Conservation (phyloP, 2,797 vertebrate genomes). For the Etheostoma nigrum region DNA sequence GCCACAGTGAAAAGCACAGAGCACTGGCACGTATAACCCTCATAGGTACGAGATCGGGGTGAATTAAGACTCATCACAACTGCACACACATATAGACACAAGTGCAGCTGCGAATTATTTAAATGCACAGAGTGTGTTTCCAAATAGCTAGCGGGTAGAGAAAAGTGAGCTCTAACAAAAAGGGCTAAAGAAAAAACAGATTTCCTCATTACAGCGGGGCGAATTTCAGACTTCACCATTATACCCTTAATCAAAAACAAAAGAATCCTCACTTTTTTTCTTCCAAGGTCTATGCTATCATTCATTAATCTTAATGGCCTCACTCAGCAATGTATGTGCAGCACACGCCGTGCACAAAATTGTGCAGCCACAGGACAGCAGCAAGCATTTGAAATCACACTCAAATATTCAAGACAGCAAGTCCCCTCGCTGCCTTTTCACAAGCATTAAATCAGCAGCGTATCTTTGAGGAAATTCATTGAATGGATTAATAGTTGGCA, state of each 20-base stretch:
- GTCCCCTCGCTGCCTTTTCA: constrained; percentile 49
- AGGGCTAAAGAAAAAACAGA: constrained; percentile 60
- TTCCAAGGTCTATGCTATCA: constrained; percentile 40
- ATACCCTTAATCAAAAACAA: constrained; percentile 26
- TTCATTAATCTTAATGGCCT: constrained; percentile 48
- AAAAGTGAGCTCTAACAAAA: constrained; percentile 22
- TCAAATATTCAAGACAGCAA: constrained; percentile 48
- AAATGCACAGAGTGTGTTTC: constrained; percentile 42
- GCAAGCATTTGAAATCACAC: constrained; percentile 40
- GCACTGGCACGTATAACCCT: constrained; percentile 47
- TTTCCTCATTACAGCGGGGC: constrained; percentile 40
- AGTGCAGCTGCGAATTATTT: constrained; percentile 55
- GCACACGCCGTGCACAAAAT: constrained; percentile 7
- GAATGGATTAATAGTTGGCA: constrained; percentile 52
- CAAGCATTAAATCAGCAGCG: constrained; percentile 42
- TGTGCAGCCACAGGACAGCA: constrained; percentile 20
- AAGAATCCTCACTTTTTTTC: constrained; percentile 20
- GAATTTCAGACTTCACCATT: constrained; percentile 43
- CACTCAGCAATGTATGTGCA: constrained; percentile 30
- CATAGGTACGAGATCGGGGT: constrained; percentile 33
- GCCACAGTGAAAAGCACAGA: constrained; percentile 65
- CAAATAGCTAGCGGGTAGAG: constrained; percentile 45
- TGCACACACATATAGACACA: constrained; percentile 27
- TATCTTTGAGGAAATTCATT: constrained; percentile 36
- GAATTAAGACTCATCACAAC: constrained; percentile 59